phyloP scores from a whole-genome alignment of 2,113 vertebrate genomes.

The Poicephalus gulielmi region DNA sequence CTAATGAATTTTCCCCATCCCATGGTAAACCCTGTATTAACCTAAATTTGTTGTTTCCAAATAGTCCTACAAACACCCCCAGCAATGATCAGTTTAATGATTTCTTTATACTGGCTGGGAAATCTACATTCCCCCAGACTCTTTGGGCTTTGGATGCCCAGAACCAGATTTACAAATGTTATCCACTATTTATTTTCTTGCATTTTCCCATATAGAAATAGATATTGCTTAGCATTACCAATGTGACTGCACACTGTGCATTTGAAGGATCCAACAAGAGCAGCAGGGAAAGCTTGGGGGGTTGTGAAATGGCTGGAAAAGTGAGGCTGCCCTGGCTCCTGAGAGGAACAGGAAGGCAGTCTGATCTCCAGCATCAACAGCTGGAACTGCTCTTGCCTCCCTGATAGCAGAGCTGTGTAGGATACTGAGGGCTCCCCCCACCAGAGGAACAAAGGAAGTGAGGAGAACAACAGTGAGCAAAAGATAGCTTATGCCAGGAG shows the following conservation, averaged over 20 bases:
- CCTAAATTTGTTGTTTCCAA: not conserved
- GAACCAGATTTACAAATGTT: not conserved
- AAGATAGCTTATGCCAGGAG: not conserved
- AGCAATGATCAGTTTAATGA: not conserved
- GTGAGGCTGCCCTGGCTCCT: not conserved
- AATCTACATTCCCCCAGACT: not conserved
- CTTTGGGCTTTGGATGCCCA: not conserved
- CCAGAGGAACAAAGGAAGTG: not conserved
- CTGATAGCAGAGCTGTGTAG: not conserved
- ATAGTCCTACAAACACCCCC: not conserved
- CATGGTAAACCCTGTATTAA: accelerated
- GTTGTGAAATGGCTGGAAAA: not conserved
- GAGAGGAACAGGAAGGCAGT: accelerated
- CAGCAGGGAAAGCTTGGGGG: not conserved
- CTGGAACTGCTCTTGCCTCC: not conserved
- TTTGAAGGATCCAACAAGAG: not conserved
- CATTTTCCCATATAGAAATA: not conserved
- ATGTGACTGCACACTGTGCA: not conserved
- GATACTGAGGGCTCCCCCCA: not conserved
- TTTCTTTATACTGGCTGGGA: not conserved
- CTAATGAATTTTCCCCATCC: not conserved
- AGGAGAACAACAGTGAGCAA: not conserved
- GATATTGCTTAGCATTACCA: not conserved
- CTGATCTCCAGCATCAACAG: not conserved
- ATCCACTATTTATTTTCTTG: not conserved